A percentile compares a stretch with the other conserved stretches of the same genome.
These are phyloP conservation scores for Grapholita molesta DNA, from an alignment of 1,140 invertebrate species.

Conservation along the genomic window DNA sequence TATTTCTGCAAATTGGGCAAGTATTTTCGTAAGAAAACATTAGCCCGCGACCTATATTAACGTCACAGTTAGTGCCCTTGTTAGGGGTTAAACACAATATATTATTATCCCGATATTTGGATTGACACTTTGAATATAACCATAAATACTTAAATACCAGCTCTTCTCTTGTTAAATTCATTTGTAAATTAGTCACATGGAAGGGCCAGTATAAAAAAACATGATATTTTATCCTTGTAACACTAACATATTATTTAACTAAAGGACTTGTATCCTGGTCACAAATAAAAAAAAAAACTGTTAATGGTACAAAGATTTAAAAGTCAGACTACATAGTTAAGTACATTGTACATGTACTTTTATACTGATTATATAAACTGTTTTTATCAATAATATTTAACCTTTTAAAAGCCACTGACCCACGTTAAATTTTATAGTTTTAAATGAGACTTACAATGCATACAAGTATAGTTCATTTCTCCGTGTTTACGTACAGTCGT, in stretches of 20 bases:
- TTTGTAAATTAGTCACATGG: neutral
- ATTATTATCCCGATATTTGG: conserved; percentile 45
- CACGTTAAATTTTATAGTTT: no score
- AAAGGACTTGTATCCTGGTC: no score
- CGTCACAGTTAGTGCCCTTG: conserved; percentile 44
- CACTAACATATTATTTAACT: neutral
- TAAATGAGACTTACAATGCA: no score
- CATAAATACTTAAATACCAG: conserved; percentile 19
- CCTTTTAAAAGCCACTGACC: neutral
- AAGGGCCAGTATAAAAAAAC: neutral
- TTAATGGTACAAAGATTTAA: neutral
- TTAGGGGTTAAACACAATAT: conserved; percentile 57
- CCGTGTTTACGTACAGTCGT: no score
- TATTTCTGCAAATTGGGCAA: conserved; percentile 34
- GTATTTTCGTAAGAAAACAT: conserved; percentile 29
- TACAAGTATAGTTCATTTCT: no score
- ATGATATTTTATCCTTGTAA: neutral
- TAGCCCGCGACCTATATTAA: conserved; percentile 46
- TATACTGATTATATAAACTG: no score
- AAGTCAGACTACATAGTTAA: neutral
- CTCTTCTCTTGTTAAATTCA: neutral
- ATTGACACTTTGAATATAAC: conserved; percentile 74
- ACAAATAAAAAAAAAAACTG: neutral
- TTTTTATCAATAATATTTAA: no score
- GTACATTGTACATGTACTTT: no score